Base-by-base conservation (phyloP, 2,797 vertebrate species). In the Melanotaenia pygmaea region DNA sequence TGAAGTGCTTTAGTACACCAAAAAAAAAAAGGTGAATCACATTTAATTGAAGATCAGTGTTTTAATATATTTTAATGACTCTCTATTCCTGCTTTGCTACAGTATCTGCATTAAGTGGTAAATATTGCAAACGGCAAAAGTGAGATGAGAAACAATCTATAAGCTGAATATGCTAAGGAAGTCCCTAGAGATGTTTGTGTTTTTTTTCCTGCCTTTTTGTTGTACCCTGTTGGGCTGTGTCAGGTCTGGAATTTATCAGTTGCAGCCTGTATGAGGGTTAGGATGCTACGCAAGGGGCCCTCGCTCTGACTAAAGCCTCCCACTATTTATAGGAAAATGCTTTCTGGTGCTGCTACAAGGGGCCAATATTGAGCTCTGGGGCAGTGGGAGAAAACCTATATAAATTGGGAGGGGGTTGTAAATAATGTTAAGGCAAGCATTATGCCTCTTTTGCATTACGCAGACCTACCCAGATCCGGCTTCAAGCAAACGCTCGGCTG, bases 351-450 rank as follows among this genome's bases (percentile, higher is more conserved):
- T 83, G 80, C 72, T 81, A 74, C 53, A 70, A 35, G 71, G 76
- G 70, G 69, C 69, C 72, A 65, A 68, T 82, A 72, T 60, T 68
- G 62, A 72, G 47, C 76, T 75, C 71, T 30, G 50, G 69, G 76
- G 76, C 61, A 54, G 67, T 62, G 47, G 64, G 75, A 73, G 68
- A 72, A 76, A 76, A 80, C 58, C 73, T 58, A 73, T 82, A 84
- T 80, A 69, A 79, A 77, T 68, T 78, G 80, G 78, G 69, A 79
- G 79, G 73, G 70, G 68, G 79, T 79, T 81, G 80, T 93, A 93
- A 94, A 94, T 91, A 90, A 86, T 74, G 76, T 74, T 64, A 79
- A 89, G 81, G 87, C 76, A 76, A 78, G 82, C 67, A 72, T 91
- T 90, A 90, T 89, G 89, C 80, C 69, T 90, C 77, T 75, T 84